Evolutionary conservation across 2,888 invertebrate species (phyloP).

Genomic region (Acanthacorydalis orientalis): DNA sequence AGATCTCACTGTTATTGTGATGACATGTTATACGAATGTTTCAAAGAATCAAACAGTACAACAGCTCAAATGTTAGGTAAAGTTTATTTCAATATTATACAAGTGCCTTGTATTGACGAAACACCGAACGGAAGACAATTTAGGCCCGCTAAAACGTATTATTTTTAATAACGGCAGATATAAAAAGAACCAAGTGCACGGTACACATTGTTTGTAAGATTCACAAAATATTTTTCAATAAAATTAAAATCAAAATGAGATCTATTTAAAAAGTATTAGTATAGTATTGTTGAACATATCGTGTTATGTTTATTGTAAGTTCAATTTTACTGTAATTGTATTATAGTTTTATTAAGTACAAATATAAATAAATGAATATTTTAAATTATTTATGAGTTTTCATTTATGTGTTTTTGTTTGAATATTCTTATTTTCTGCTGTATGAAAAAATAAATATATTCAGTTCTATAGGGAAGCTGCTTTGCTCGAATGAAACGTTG

Average conservation of each 20-base stretch:
- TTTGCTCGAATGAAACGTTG: too few species aligned
- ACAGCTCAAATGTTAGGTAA: conserved; percentile 63
- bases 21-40: conserved; percentile 62
- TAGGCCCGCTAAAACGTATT: conserved; percentile 30
- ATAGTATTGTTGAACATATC: neutral
- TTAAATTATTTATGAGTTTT: too few species aligned
- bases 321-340: too few species aligned
- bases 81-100: conserved; percentile 70
- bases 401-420: too few species aligned
- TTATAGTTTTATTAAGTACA: too few species aligned
- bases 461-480: too few species aligned
- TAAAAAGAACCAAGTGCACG: too few species aligned
- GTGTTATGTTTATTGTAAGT: neutral
- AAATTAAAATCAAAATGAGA: neutral
- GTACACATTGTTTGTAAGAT: too few species aligned
- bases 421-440: too few species aligned
- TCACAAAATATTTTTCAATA: too few species aligned
- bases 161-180: conserved; percentile 24
- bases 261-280: neutral
- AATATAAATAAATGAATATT: too few species aligned
- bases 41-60: conserved; percentile 55
- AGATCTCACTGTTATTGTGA: conserved; percentile 81
- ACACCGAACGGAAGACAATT: conserved; percentile 26
- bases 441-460: too few species aligned
- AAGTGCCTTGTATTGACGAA: conserved; percentile 56